Percentiles rank a stretch among this genome's conserved stretches.
phyloP scores from a whole-genome alignment of 2,113 vertebrate species.

The Crocuta crocuta region DNA sequence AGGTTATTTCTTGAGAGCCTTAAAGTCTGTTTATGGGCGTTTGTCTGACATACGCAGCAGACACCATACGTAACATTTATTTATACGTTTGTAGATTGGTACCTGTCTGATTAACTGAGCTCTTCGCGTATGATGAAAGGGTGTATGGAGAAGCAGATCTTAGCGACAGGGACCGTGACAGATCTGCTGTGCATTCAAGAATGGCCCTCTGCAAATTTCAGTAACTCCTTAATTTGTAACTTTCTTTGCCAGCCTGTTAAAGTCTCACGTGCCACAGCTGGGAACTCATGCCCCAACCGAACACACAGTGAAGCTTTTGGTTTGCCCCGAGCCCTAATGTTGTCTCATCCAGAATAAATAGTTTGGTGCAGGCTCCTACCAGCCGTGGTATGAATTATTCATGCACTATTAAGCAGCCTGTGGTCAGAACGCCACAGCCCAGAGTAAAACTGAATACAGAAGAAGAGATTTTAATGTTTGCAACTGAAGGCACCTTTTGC shows the following conservation, averaged over 20 bases:
- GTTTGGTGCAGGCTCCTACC: neutral
- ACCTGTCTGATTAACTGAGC: neutral
- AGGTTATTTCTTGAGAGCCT: conserved; percentile 45
- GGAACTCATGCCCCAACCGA: neutral
- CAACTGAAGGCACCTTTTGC: neutral
- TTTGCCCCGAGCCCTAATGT: neutral
- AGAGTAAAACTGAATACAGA: neutral
- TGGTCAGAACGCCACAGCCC: conserved; percentile 53
- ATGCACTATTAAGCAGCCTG: conserved; percentile 37
- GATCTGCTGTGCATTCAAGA: neutral
- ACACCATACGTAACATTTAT: neutral
- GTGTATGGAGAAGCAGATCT: neutral
- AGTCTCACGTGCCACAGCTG: neutral
- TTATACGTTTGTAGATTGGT: conserved; percentile 23
- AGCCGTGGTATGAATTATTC: conserved; percentile 56
- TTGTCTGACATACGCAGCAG: neutral
- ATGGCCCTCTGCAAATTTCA: neutral
- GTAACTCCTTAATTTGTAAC: neutral
- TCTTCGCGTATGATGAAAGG: neutral
- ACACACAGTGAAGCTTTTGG: neutral
- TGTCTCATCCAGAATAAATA: conserved; percentile 1
- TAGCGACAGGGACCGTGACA: neutral
- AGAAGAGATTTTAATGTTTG: neutral
- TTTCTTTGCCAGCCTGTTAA: conserved; percentile 5
- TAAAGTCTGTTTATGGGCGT: conserved; percentile 17